phyloP scores from a whole-genome alignment of 64 coral and sea anemone genomes.

The Anthopleura sola region DNA sequence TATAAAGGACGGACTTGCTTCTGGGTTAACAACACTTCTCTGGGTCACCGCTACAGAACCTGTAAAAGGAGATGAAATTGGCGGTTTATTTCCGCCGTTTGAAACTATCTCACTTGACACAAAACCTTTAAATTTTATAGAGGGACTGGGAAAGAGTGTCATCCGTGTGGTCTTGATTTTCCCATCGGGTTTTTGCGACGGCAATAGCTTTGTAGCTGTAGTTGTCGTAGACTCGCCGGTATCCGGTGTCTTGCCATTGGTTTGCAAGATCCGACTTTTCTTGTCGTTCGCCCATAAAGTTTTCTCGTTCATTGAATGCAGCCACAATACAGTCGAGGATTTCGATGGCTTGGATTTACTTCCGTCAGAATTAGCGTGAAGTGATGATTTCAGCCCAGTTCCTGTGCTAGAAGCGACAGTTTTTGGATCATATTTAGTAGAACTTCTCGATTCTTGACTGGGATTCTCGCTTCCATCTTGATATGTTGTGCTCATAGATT shows the following conservation, averaged over 20 bases:
- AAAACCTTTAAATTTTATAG: constrained; percentile 4
- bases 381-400: neutral
- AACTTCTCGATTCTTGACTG: neutral
- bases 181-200: neutral
- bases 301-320: constrained; percentile 17
- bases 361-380: neutral
- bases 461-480: neutral
- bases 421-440: neutral
- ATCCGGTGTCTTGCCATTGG: neutral
- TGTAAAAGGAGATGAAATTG: constrained; percentile 26
- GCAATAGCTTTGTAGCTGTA: neutral
- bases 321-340: neutral
- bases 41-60: neutral
- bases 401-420: neutral
- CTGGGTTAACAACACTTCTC: neutral
- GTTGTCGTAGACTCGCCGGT: neutral
- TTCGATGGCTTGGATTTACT: neutral
- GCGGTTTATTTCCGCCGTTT: constrained; percentile 20
- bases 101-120: neutral
- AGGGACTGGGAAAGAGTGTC: constrained; percentile 12
- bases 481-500: neutral
- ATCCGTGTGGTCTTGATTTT: neutral
- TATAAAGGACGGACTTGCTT: constrained; percentile 14
- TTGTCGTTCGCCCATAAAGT: neutral
- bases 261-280: neutral